phyloP scores from a whole-genome alignment of 2,797 vertebrate species.

The Enteromius trimaculatus region DNA sequence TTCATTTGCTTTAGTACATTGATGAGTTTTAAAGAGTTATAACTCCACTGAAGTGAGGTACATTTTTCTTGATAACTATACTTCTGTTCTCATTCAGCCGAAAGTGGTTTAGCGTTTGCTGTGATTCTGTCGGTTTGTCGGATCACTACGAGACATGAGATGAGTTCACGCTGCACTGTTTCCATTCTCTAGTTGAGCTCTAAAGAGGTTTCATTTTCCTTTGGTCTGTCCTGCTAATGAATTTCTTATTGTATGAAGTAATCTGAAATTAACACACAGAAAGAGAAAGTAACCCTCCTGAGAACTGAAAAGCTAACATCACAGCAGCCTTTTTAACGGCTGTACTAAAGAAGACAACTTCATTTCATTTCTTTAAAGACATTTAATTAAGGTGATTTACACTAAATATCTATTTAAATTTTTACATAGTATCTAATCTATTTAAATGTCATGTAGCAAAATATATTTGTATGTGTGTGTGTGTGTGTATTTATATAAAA shows the following conservation, averaged over 20 bases:
- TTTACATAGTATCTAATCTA: background rate
- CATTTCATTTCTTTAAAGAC: background rate
- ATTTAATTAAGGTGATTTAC: background rate
- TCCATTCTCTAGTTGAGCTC: constrained; percentile 28
- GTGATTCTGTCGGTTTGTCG: background rate
- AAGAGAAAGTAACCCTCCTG: constrained; percentile 36
- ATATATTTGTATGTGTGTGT: background rate
- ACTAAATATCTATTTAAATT: background rate
- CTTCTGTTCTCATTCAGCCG: constrained; percentile 18
- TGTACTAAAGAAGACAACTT: constrained; percentile 12
- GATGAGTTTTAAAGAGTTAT: background rate
- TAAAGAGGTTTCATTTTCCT: constrained; percentile 30
- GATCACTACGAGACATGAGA: background rate
- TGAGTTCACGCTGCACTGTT: constrained; percentile 21
- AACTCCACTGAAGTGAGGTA: background rate
- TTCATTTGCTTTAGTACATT: background rate
- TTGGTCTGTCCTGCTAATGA: constrained; percentile 37
- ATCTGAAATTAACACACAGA: constrained; percentile 41
- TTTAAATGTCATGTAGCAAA: background rate
- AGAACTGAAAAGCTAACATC: constrained; percentile 38
- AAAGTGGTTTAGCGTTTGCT: background rate
- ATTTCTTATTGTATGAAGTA: constrained; percentile 46
- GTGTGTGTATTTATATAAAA: background rate
- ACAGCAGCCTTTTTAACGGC: constrained; percentile 16
- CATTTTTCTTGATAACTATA: background rate